These are phyloP conservation scores for Synergus umbraculus DNA, from an alignment of 2,888 invertebrate species.

Conservation along the genomic window DNA sequence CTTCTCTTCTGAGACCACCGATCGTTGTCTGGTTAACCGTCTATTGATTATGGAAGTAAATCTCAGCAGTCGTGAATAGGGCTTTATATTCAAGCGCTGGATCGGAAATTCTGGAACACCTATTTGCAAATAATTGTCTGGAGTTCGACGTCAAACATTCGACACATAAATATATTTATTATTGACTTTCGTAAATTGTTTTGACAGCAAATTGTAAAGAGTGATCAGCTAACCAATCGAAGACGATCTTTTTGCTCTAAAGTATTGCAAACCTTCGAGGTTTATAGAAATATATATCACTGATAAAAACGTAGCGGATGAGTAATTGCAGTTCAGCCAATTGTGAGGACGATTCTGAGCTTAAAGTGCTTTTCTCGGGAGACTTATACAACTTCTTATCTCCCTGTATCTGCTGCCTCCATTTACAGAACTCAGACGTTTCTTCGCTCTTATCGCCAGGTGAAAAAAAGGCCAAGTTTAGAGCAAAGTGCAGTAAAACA, in stretches of 20 bases:
- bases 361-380: neutral
- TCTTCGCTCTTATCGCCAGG: constrained; percentile 12
- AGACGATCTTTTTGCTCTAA: too few species aligned
- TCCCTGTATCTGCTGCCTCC: constrained; percentile 9
- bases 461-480: constrained; percentile 2
- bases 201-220: too few species aligned
- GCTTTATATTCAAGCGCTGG: neutral
- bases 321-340: neutral
- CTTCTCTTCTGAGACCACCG: neutral
- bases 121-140: neutral
- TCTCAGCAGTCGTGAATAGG: neutral
- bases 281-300: constrained; percentile 6
- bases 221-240: too few species aligned
- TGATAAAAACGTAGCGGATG: neutral
- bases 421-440: constrained; percentile 11
- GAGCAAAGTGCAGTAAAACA: constrained; percentile 16
- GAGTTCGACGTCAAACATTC: neutral
- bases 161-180: too few species aligned
- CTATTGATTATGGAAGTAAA: neutral
- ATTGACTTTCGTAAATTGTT: too few species aligned
- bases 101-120: neutral
- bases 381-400: constrained; percentile 10
- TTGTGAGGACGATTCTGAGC: too few species aligned
- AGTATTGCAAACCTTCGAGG: neutral
- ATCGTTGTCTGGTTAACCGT: neutral